Conservation (phyloP, 2,888 invertebrate genomes). For the Candidula unifasciata region DNA sequence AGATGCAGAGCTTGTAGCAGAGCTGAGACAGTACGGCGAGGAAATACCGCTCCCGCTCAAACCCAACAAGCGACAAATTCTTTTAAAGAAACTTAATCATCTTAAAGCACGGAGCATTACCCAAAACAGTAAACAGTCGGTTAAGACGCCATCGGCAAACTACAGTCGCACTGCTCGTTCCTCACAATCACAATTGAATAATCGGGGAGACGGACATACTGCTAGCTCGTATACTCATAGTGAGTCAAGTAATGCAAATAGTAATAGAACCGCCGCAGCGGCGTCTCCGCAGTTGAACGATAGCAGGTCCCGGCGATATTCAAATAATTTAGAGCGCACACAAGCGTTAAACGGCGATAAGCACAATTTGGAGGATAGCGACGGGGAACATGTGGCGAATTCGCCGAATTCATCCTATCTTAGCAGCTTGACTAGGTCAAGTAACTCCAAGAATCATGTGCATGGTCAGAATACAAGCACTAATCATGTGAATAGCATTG, state of each 20-base stretch:
- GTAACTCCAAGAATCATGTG: neutral
- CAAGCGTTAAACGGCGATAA: slow-evolving; percentile 47
- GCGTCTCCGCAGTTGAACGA: neutral
- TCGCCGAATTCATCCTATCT: neutral
- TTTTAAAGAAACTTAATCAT: slow-evolving; percentile 71
- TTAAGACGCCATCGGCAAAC: slow-evolving; percentile 34
- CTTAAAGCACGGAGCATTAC: slow-evolving; percentile 58
- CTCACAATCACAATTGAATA: neutral
- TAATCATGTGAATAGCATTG: neutral
- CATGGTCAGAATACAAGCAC: neutral
- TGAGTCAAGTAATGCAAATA: neutral
- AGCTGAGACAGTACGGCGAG: slow-evolving; percentile 67
- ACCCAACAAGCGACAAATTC: slow-evolving; percentile 62
- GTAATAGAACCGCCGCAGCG: neutral
- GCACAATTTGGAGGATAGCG: slow-evolving; percentile 57
- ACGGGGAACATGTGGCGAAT: slow-evolving; percentile 46
- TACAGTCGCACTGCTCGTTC: slow-evolving; percentile 56
- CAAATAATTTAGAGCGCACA: slow-evolving; percentile 4
- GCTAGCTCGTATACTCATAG: neutral
- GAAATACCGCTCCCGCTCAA: slow-evolving; percentile 66
- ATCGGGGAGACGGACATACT: neutral
- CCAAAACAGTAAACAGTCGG: neutral
- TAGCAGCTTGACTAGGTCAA: neutral
- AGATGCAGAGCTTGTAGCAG: slow-evolving; percentile 64
- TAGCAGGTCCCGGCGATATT: neutral